These are phyloP conservation scores for Paracanthobrama guichenoti DNA, from an alignment of 2,113 vertebrate species.

Conservation along the genomic window DNA sequence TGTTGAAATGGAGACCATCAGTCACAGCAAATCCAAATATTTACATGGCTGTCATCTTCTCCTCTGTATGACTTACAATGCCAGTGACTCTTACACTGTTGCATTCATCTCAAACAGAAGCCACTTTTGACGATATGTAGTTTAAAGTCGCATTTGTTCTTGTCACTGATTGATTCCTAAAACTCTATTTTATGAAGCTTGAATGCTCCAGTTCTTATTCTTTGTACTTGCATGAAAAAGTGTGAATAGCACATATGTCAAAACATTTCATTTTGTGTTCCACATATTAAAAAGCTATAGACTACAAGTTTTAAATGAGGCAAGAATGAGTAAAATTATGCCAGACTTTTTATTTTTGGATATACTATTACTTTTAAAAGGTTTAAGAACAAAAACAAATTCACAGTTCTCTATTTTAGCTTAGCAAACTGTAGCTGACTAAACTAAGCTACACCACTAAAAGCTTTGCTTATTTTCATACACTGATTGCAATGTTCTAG, in stretches of 20 bases:
- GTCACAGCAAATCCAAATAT: slow-evolving; percentile 23
- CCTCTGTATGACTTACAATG: slow-evolving; percentile 22
- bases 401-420: not conserved
- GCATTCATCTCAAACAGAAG: not conserved
- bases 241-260: not conserved
- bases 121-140: not conserved
- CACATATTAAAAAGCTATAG: not conserved
- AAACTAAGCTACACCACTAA: not conserved
- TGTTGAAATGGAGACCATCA: slow-evolving; percentile 21
- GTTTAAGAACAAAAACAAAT: not conserved
- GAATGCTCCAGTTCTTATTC: not conserved
- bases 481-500: not conserved
- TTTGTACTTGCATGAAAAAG: not conserved
- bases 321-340: not conserved
- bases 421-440: not conserved
- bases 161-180: not conserved
- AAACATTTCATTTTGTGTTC: not conserved
- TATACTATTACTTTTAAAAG: not conserved
- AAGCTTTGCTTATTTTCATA: not conserved
- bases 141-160: not conserved
- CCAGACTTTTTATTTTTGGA: not conserved
- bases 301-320: not conserved
- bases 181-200: not conserved
- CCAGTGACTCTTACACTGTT: not conserved
- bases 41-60: slow-evolving; percentile 1